phyloP scores from a whole-genome alignment of 2,113 vertebrate species.

The Toxostoma redivivum region DNA sequence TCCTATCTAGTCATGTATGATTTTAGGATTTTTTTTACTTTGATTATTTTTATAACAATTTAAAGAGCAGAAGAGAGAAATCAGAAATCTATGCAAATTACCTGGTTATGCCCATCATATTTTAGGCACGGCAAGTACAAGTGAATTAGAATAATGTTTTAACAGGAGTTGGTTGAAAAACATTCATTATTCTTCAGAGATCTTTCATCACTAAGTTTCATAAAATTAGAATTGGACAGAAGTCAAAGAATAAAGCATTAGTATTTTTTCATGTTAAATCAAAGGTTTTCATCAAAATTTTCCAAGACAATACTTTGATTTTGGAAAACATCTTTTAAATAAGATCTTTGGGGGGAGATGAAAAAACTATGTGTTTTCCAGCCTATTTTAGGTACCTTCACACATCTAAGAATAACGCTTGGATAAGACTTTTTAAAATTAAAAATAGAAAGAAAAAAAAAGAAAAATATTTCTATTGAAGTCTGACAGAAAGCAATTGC shows the following conservation, averaged over 20 bases:
- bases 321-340: neutral
- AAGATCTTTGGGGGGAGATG: neutral
- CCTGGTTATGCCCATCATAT: neutral
- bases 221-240: neutral
- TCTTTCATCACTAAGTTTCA: neutral
- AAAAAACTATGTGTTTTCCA: neutral
- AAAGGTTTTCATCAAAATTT: neutral
- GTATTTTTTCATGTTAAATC: neutral
- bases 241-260: neutral
- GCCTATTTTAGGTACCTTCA: neutral
- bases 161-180: neutral
- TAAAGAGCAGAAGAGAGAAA: neutral
- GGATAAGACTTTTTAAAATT: neutral
- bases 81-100: neutral
- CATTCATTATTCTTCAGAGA: neutral
- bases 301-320: neutral
- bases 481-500: neutral
- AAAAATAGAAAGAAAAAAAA: neutral
- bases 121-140: neutral
- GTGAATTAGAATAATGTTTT: neutral
- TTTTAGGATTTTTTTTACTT: neutral
- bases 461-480: neutral
- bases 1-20: neutral
- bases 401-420: neutral
- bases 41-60: neutral